Evolutionary conservation across 2,888 invertebrate species (phyloP).

Genomic region (Hetaerina titia): DNA sequence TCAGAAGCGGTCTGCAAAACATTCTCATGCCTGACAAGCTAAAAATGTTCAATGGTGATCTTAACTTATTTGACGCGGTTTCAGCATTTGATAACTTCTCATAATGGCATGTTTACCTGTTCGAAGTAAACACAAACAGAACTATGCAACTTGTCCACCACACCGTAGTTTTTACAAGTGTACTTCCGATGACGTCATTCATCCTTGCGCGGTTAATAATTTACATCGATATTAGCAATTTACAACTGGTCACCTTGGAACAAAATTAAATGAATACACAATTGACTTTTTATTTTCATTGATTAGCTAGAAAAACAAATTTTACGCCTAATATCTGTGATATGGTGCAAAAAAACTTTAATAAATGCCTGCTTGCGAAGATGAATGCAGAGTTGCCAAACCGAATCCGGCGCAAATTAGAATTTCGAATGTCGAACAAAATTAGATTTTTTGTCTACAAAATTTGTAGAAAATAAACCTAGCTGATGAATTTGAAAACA

Average conservation of each 20-base stretch:
- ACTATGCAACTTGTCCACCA: slow-evolving; percentile 55
- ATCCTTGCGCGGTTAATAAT: slow-evolving; percentile 68
- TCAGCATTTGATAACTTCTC: neutral
- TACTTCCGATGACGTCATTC: slow-evolving; percentile 72
- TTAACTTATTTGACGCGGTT: neutral
- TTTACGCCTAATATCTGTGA: neutral
- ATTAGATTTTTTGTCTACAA: neutral
- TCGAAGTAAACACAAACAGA: slow-evolving; percentile 33
- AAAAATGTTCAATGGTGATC: neutral
- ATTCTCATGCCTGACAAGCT: slow-evolving; percentile 10
- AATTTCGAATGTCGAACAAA: neutral
- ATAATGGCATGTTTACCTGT: slow-evolving; percentile 56
- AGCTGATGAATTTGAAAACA: neutral
- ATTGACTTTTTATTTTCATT: neutral
- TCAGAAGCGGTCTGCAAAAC: slow-evolving; percentile 66
- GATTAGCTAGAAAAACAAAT: neutral
- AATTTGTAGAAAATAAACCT: neutral
- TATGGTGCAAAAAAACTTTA: slow-evolving; percentile 23
- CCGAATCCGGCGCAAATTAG: slow-evolving; percentile 52
- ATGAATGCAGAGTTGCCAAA: slow-evolving; percentile 60
- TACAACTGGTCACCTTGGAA: neutral
- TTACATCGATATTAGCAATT: slow-evolving; percentile 60
- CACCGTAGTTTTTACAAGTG: slow-evolving; percentile 69
- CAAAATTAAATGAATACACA: neutral
- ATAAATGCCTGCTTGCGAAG: slow-evolving; percentile 54